phyloP scores from a whole-genome alignment of 2,797 vertebrate genomes.

The Apodemus agrarius region DNA sequence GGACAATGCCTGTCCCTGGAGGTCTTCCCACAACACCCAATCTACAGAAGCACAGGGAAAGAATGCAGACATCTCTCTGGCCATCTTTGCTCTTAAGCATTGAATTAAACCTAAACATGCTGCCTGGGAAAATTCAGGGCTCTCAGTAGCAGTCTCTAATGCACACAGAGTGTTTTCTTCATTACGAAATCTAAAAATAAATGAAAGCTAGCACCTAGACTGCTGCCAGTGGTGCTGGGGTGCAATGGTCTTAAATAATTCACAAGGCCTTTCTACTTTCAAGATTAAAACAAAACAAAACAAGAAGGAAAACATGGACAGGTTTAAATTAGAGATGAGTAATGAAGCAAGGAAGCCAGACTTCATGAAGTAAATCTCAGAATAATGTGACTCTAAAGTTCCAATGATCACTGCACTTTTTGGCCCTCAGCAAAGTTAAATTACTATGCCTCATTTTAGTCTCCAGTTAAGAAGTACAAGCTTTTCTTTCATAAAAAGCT shows the following conservation, averaged over 20 bases:
- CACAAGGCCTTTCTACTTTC: conserved; percentile 45
- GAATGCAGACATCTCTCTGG: conserved; percentile 69
- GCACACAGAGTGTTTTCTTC: conserved; percentile 71
- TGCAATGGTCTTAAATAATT: background rate
- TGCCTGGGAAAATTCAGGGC: conserved; percentile 70
- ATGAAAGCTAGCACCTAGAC: conserved; percentile 61
- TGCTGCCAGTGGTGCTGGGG: conserved; percentile 64
- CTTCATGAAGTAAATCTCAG: conserved; percentile 47
- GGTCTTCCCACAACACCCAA: background rate
- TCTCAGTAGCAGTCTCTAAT: conserved; percentile 73
- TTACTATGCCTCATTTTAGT: conserved; percentile 21
- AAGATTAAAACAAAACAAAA: conserved; percentile 49
- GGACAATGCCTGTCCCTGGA: background rate
- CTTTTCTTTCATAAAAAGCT: conserved; percentile 7
- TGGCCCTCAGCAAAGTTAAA: background rate
- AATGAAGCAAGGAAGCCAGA: conserved; percentile 21
- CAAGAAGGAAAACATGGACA: background rate
- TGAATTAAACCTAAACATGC: conserved; percentile 75
- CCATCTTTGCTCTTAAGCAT: conserved; percentile 64
- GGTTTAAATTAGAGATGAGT: conserved; percentile 52
- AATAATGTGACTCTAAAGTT: conserved; percentile 27
- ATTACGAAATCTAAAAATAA: conserved; percentile 77
- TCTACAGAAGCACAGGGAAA: conserved; percentile 12
- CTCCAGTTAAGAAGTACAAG: background rate
- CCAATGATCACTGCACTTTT: conserved; percentile 15